Base-by-base conservation (phyloP, 2,888 invertebrate genomes). In the Agrotis segetum region DNA sequence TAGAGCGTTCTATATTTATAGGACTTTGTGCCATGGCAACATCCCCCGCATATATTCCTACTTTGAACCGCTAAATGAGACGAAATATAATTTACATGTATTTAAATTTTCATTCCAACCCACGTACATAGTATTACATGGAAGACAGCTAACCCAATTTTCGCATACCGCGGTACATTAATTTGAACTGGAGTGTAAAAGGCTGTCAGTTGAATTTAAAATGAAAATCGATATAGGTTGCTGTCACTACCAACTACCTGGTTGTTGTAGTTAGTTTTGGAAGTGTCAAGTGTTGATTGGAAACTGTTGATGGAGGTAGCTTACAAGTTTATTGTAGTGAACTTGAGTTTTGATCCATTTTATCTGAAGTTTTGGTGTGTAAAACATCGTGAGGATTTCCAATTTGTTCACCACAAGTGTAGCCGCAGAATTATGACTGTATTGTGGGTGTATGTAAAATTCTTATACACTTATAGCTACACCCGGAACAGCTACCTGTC, bases 61-160 rank as follows among this genome's bases (percentile, higher is more conserved):
- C 44, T 61, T 50, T 24, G 16, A 46, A 24, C 13, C n/a, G 50
- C 13, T n/a, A 46, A 56, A 46, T 50, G 68, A 68, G 59, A 60
- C 21, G 58, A 74, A 74, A 71, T 29, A 58, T 7, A 50, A 74
- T 75, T 77, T 60, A 49, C 71, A 77, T 71, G 44, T 53, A 77
- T 75, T 77, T 34, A 63, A 63, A 71, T 77, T 49, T 77, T 34
- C 74, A 62, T 24, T 44, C 11, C 13, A 47, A 49, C 60, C 47
- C 21, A 62, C 34, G 34, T 62, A 44, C 21, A n/a, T 59, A 44
- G 19, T 19, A 63, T 24, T 47, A 24, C 47, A 56, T 46, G n/a
- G 49, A 46, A 17, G 19, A 14, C 4, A 49, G 34, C 11, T 71
- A 50, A 74, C 53, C 49, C 13, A 59, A 71, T 78, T 63, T 78